phyloP scores from a whole-genome alignment of 2,797 vertebrate genomes.

The Anguilla anguilla region DNA sequence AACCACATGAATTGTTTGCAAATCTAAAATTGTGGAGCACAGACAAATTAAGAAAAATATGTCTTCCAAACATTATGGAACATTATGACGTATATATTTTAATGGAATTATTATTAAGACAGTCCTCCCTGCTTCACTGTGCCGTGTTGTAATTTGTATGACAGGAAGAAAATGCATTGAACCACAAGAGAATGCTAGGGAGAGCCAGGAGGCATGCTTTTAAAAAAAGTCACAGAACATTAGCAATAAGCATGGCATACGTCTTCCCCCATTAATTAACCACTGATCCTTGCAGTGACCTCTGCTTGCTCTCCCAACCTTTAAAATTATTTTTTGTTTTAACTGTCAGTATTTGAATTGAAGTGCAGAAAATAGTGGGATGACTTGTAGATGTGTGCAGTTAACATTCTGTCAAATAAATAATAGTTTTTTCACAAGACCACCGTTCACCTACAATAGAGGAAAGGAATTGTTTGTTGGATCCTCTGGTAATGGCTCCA shows the following conservation, averaged over 20 bases:
- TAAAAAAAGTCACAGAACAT: slow-evolving; percentile 43
- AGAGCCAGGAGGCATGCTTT: slow-evolving; percentile 21
- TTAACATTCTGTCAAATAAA: background rate
- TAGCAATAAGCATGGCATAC: slow-evolving; percentile 46
- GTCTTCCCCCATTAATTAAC: slow-evolving; percentile 59
- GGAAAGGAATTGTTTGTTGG: background rate
- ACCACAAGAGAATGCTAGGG: background rate
- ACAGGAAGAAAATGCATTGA: background rate
- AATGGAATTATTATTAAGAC: background rate
- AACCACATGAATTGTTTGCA: too few relatives aligned
- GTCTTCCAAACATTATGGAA: too few relatives aligned
- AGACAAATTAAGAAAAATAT: too few relatives aligned
- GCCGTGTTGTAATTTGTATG: background rate
- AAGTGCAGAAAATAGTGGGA: background rate
- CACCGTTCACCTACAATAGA: background rate
- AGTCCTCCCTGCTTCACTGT: background rate
- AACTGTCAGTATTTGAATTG: background rate
- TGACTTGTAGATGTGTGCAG: background rate
- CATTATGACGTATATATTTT: too few relatives aligned
- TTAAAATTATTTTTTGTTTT: background rate
- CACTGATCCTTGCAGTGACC: slow-evolving; percentile 35
- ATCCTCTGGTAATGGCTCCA: background rate
- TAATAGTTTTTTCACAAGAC: background rate
- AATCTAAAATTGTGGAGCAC: too few relatives aligned
- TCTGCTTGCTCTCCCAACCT: background rate